These are phyloP conservation scores for Lobophora halterata DNA, from an alignment of 2,888 invertebrate species.

Conservation along the genomic window DNA sequence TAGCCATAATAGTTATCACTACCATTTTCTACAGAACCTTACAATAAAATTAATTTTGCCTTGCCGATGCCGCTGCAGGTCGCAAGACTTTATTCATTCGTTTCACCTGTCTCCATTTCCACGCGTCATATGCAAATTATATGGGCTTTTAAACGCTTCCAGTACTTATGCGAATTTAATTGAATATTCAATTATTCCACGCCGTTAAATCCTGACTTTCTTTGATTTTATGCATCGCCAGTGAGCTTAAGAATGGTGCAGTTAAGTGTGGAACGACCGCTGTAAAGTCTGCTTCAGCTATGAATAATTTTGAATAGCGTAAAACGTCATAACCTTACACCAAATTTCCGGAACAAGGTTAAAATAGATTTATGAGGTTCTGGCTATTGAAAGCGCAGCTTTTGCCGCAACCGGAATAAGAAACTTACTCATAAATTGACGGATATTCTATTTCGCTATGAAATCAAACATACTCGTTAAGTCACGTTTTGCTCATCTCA, in stretches of 20 bases:
- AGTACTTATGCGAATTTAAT: slow-evolving; percentile 38
- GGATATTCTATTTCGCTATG: too few species aligned
- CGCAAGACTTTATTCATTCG: slow-evolving; percentile 14
- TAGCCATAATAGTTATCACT: too few species aligned
- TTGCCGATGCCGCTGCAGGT: slow-evolving; percentile 4
- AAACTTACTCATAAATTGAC: too few species aligned
- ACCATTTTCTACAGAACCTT: neutral
- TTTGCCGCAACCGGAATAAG: too few species aligned
- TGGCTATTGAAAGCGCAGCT: too few species aligned
- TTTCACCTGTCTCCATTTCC: slow-evolving; percentile 16
- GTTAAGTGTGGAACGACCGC: slow-evolving; percentile 15
- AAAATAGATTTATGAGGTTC: too few species aligned
- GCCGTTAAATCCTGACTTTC: slow-evolving; percentile 29
- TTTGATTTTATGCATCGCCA: slow-evolving; percentile 25
- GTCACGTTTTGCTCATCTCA: slow-evolving; percentile 13
- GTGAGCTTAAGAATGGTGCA: slow-evolving; percentile 11
- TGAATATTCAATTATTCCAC: slow-evolving; percentile 60
- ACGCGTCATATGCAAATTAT: slow-evolving; percentile 28
- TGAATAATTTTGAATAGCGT: slow-evolving; percentile 10
- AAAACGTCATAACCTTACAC: slow-evolving; percentile 6
- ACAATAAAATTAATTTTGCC: slow-evolving; percentile 9
- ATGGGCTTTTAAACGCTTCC: slow-evolving; percentile 28
- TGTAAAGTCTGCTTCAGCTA: slow-evolving; percentile 6
- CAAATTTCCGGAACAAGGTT: slow-evolving; percentile 8
- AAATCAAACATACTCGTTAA: too few species aligned